These are phyloP conservation scores for Porites lobata DNA, from an alignment of 92 coral and sea anemone species.

Conservation along the genomic window DNA sequence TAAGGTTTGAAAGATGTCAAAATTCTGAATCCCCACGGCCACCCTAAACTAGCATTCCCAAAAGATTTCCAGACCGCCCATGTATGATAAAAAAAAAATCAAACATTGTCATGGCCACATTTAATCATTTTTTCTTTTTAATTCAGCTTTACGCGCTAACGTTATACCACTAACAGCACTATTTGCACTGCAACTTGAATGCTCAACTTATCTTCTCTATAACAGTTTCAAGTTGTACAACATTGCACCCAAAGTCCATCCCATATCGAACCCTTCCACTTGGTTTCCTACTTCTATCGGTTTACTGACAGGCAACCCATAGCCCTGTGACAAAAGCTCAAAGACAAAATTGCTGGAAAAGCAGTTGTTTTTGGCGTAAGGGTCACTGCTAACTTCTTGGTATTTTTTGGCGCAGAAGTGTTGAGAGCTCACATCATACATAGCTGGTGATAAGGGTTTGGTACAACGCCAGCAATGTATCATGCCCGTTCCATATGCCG, in stretches of 20 bases:
- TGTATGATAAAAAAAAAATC: no score
- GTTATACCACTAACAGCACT: no score
- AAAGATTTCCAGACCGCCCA: no score
- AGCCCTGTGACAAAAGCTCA: constrained; percentile 39
- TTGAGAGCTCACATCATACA: constrained; percentile 27
- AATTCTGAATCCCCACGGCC: no score
- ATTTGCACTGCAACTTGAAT: neutral
- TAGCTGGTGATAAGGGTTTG: constrained; percentile 24
- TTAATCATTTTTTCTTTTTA: no score
- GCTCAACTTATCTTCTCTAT: neutral
- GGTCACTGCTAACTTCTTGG: constrained; percentile 9
- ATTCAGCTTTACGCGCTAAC: no score
- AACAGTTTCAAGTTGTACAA: constrained; percentile 3
- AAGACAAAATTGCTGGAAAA: constrained; percentile 33
- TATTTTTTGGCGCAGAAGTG: constrained; percentile 26
- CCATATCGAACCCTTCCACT: constrained; percentile 33
- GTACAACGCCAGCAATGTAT: neutral
- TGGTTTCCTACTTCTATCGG: neutral
- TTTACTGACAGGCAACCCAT: constrained; percentile 15
- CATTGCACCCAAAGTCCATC: constrained; percentile 54
- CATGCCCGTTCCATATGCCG: constrained; percentile 23
- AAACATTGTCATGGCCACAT: no score
- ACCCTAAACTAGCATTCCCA: no score
- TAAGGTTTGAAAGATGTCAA: no score
- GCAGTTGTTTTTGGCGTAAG: constrained; percentile 35